phyloP scores from a whole-genome alignment of 2,113 vertebrate species.

The Platichthys stellatus region DNA sequence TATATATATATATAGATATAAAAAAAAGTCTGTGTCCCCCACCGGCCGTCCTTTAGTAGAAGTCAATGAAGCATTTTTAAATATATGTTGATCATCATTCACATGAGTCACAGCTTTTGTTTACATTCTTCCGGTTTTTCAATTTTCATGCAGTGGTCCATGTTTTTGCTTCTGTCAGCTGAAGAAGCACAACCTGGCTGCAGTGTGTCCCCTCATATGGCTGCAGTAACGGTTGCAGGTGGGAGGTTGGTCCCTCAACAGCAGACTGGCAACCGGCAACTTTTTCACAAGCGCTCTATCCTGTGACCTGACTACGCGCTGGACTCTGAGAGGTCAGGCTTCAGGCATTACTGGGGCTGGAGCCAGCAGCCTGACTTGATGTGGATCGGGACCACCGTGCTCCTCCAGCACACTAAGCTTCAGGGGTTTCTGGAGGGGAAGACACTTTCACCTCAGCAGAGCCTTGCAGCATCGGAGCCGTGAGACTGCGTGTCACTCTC shows the following conservation, averaged over 20 bases:
- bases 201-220: background rate
- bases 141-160: no score
- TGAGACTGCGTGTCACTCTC: background rate
- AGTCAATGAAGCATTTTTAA: no score
- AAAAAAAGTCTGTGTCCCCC: no score
- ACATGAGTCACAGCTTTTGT: no score
- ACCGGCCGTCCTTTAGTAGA: no score
- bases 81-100: no score
- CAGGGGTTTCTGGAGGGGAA: background rate
- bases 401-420: background rate
- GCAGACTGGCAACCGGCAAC: background rate
- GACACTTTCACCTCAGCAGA: background rate
- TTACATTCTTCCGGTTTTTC: no score
- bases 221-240: background rate
- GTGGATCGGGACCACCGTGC: background rate
- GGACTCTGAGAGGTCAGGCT: background rate
- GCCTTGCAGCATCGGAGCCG: background rate
- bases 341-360: background rate
- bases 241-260: background rate
- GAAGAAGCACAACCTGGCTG: no score
- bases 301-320: background rate
- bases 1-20: no score
- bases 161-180: no score
- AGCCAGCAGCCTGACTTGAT: background rate
- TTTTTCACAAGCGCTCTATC: background rate